phyloP scores from a whole-genome alignment of 2,888 invertebrate species.

The Macaria notata region DNA sequence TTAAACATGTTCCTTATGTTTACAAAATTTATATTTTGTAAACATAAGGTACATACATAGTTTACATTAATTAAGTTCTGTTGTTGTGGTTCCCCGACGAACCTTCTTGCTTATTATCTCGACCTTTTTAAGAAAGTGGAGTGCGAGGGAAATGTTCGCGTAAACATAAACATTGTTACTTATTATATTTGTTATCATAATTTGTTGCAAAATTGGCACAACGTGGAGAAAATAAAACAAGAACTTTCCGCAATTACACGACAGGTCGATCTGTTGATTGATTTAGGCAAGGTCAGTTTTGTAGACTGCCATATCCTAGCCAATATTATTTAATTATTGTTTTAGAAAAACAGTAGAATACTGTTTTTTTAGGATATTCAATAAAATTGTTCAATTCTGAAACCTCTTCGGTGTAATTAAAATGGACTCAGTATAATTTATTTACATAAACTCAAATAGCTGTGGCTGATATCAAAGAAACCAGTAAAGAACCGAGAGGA shows the following conservation, averaged over 20 bases:
- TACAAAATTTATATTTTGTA: no score
- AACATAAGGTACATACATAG: conserved; percentile 12
- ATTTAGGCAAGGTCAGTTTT: background rate
- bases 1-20: background rate
- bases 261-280: background rate
- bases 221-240: background rate
- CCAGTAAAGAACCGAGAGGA: conserved; percentile 11
- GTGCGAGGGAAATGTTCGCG: conserved; percentile 14
- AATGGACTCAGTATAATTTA: conserved; percentile 3
- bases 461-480: conserved; percentile 19
- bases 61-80: conserved; percentile 23
- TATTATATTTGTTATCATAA: conserved; percentile 11
- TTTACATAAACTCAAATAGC: conserved; percentile 12
- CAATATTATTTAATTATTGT: background rate
- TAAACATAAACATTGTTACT: conserved; percentile 10
- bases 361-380: conserved; percentile 10
- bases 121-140: conserved; percentile 12
- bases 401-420: background rate
- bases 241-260: background rate
- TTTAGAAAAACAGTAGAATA: background rate
- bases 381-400: conserved; percentile 21
- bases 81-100: conserved; percentile 19
- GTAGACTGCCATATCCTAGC: background rate
- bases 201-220: background rate
- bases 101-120: conserved; percentile 20